Conservation (phyloP, 2,113 vertebrate species). For the Lepidothrix coronata region DNA sequence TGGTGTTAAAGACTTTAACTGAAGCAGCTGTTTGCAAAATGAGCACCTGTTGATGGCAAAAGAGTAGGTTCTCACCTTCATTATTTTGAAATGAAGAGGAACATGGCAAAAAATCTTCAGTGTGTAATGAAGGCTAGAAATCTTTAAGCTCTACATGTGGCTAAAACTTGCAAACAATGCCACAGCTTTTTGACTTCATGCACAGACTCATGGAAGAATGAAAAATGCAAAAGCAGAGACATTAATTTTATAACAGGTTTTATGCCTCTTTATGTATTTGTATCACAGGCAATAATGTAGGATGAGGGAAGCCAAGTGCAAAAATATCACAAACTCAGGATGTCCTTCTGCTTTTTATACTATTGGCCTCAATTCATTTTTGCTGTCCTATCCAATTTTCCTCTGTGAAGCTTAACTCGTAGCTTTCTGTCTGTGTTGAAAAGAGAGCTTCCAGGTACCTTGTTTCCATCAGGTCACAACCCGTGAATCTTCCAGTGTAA, state of each 20-base stretch:
- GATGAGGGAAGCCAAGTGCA: neutral
- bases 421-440: neutral
- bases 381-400: neutral
- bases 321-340: neutral
- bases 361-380: neutral
- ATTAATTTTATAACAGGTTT: neutral
- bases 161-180: neutral
- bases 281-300: neutral
- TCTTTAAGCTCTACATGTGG: neutral
- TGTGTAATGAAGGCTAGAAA: neutral
- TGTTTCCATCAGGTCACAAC: neutral
- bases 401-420: neutral
- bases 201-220: neutral
- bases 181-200: neutral
- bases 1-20: constrained; percentile 7
- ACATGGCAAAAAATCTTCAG: neutral
- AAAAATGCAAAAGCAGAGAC: neutral
- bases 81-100: neutral
- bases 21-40: constrained; percentile 35
- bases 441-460: neutral
- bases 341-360: neutral
- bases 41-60: constrained; percentile 2
- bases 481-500: neutral
- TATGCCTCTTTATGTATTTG: neutral
- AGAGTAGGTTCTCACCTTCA: neutral